Base-by-base conservation (phyloP, 2,888 invertebrate species). In the Tiphia femorata region DNA sequence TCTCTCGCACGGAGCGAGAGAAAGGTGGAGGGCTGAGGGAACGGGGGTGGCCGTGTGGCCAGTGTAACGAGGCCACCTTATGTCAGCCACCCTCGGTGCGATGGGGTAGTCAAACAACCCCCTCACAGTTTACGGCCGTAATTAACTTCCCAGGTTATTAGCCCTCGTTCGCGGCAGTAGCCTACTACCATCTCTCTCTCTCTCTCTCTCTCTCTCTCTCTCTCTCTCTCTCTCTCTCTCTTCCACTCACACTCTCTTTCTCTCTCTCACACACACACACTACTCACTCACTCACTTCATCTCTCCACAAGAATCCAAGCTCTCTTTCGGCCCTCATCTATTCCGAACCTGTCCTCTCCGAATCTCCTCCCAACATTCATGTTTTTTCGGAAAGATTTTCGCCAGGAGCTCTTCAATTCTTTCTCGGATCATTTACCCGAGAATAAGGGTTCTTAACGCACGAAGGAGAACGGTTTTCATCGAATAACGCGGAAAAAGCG, bases 101-200 rank as follows among this genome's bases (percentile, higher is more conserved):
- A 62, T 61, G 68, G 69, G 65, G 68, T 73, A 74, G 68, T 72
- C 72, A 76, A 76, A 74, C 70, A 74, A 66, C 57, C 65, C 66
- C 68, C 66, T 59, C 66, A 50, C 72, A 74, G 73, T 78, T 77
- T 75, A 75, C 71, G 64, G 67, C 64, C 64, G 70, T 74, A 78
- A 78, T 78, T 79, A 79, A 75, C 77, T 77, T 73, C 70, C 72
- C 56, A 61, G 67, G 70, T 72, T 76, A 76, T 75, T 72, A 69
- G 64, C 64, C 70, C 55, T 70, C 56, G 58, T 66, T 65, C 70
- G 61, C 53, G 54, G 62, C 46, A 29, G 53, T 43, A 40, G 38
- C 58, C 38, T 25, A 43, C 51, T 50, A 37, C 57, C 56, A 51
- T 29, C 38, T 37, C 49, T 33, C 33, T 14, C 33, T 4, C 40